Evolutionary conservation across 2,113 vertebrate species (phyloP), one percentile per base, ranked within the genome.

Genomic region (Xenopus laevis): DNA sequence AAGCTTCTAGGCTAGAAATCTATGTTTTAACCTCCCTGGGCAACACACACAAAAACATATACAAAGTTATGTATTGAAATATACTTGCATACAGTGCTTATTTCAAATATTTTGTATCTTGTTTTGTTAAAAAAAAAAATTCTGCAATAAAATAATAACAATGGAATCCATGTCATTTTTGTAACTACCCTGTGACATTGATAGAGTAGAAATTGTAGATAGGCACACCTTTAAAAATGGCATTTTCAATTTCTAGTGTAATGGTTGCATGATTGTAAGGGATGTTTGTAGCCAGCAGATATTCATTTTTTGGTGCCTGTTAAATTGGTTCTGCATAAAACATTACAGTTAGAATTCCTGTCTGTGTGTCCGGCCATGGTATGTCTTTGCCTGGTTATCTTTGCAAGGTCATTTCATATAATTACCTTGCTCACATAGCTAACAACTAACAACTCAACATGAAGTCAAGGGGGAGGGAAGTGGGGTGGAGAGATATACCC

Each of bases 351-450:
- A 12, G 17, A 20, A 30, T 63, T 71, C 58, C 15, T 33, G 55
- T 23, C 45, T 71, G 69, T 44, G 15, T 62, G 59, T 61, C 40
- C 7, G 45, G n/a, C 69, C 58, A 30, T 71, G 40, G n/a, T 62
- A 30, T 50, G 40, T 71, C 60, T 50, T 68, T 47, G 21, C n/a
- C 15, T 71, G 21, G 20, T 52, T 52, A 44, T 7, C 21, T 52
- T 30, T 33, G 60, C 23, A 71, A 52, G 45, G 59, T 30, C 45
- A 50, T 63, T 33, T 40, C 47, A 65, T 4, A 47, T 44, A 10
- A 58, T 12, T 17, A 13, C 55, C 33, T 33, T 13, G 4, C 18
- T 20, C n/a, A 23, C 44, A 18, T 67, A 16, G 58, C 18, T 23
- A 50, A 52, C 65, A 15, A n/a, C 10, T 23, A 15, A 20, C 3